Evolutionary conservation across 1,140 invertebrate species (phyloP), one percentile per base, ranked within the genome.

Genomic region (Lutraria rhynchaena): DNA sequence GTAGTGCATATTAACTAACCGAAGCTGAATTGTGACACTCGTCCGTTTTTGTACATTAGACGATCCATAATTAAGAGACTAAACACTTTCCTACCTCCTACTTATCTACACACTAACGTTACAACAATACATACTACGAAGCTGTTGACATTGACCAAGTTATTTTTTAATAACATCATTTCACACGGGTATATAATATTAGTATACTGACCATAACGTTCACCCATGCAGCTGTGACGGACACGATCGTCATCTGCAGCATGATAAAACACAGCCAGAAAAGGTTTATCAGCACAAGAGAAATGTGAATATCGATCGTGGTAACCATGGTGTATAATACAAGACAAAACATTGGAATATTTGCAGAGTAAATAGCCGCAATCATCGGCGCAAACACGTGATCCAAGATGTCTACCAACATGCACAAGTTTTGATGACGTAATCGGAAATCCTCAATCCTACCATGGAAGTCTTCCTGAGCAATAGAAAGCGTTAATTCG

Each of bases 281-380:
- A 37, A 80, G 51, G 76, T 80, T 80, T 57, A 80, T 80, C 51
- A 80, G 65, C 63, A 80, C 33, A 31, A 80, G 5, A 17, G 76
- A 80, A 33, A 80, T 46, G 37, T 80, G 76, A 19, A 80, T 69
- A 17, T 69, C 51, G 9, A 80, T 41, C 13, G 76, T 58, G 3
- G 63, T 69, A n/a, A 80, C 65, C 51, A 80, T 57, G 0, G 76
- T 80, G 53, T 80, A 80, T 35, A 80, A 51, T 11, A 80, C 76
- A 9, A 80, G 37, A 46, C 76, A 80, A 44, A 80, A 80, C 76
- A 80, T 80, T 29, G 76, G 76, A 60, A 80, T 70, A 70, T 80
- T 80, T 19, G 76, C 76, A 13, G n/a, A n/a, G 60, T 49, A 80
- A 17, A 70, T 33, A 1, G 65, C 76, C 24, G 76, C 76, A 27